These are phyloP conservation scores for Orthonevra nobilis DNA, from an alignment of 2,888 invertebrate species.

Conservation along the genomic window DNA sequence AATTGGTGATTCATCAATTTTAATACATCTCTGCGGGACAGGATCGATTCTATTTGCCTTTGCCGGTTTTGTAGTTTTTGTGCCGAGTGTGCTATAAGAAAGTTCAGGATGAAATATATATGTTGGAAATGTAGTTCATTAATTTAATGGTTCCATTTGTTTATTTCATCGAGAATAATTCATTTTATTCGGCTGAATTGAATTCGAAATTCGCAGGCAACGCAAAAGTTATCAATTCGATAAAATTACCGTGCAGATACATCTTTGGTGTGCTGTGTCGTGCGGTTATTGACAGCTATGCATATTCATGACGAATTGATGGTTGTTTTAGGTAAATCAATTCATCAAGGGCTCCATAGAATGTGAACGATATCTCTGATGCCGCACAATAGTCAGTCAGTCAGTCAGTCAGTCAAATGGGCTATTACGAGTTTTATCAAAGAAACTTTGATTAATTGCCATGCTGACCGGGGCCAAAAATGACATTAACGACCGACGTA, in stretches of 20 bases:
- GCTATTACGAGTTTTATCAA: slow-evolving; percentile 25
- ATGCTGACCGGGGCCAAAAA: not conserved
- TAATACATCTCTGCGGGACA: slow-evolving; percentile 33
- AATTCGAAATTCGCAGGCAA: slow-evolving; percentile 4
- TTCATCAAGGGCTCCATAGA: slow-evolving; percentile 29
- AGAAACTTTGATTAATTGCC: slow-evolving; percentile 24
- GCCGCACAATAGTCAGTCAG: slow-evolving; percentile 31
- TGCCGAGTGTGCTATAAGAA: slow-evolving; percentile 22
- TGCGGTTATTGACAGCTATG: slow-evolving; percentile 25
- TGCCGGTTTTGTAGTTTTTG: not conserved
- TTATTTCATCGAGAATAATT: slow-evolving; percentile 50
- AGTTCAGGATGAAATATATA: slow-evolving; percentile 5
- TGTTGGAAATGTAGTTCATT: slow-evolving; percentile 36
- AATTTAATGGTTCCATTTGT: slow-evolving; percentile 53
- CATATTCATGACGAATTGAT: slow-evolving; percentile 49
- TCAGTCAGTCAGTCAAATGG: slow-evolving; percentile 21
- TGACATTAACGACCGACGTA: too few relatives aligned
- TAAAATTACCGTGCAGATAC: slow-evolving; percentile 8
- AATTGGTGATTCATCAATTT: slow-evolving; percentile 66
- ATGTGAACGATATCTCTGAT: slow-evolving; percentile 15
- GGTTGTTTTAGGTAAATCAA: slow-evolving; percentile 42
- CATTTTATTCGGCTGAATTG: slow-evolving; percentile 39
- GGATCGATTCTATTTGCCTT: slow-evolving; percentile 12
- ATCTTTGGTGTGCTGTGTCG: slow-evolving; percentile 5
- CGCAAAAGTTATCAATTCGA: slow-evolving; percentile 38